Percentiles rank a stretch among this genome's conserved stretches.
Evolutionary conservation across 2,888 invertebrate genomes (phyloP).

Genomic region (Leucophenga maculata): DNA sequence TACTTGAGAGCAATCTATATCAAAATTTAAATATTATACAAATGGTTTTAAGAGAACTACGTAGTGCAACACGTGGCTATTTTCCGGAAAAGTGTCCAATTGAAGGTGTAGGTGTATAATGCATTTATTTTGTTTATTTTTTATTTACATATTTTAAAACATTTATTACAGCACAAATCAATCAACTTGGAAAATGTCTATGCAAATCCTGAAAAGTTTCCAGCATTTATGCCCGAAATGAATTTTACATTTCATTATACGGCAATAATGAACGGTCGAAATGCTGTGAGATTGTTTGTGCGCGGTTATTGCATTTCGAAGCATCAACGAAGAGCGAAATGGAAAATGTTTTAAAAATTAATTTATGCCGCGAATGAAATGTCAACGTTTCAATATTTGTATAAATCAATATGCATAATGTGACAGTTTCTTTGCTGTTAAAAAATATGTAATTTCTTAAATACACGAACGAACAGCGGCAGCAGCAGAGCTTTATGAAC

Average conservation of each 20-base stretch:
- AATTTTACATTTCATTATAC: neutral
- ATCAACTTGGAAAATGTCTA: neutral
- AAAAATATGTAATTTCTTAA: too few relatives aligned
- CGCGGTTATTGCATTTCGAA: neutral
- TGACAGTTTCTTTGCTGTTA: too few relatives aligned
- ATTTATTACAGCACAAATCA: neutral
- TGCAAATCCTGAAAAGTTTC: neutral
- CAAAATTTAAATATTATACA: neutral
- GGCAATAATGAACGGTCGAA: neutral
- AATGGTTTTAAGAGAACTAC: neutral
- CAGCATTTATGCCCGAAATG: neutral
- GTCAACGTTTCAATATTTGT: neutral
- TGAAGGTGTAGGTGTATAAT: neutral
- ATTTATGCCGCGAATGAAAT: too few relatives aligned
- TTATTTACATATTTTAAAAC: neutral
- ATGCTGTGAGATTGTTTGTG: neutral
- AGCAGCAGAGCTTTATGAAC: too few relatives aligned
- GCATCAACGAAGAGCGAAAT: neutral
- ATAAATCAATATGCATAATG: neutral
- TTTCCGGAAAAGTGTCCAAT: neutral
- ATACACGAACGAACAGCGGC: conserved; percentile 25
- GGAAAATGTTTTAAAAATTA: neutral
- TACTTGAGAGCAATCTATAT: neutral
- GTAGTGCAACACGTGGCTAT: neutral
- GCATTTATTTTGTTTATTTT: too few relatives aligned